Evolutionary conservation across 2,797 vertebrate species (phyloP).

Genomic region (Phoebastria nigripes): DNA sequence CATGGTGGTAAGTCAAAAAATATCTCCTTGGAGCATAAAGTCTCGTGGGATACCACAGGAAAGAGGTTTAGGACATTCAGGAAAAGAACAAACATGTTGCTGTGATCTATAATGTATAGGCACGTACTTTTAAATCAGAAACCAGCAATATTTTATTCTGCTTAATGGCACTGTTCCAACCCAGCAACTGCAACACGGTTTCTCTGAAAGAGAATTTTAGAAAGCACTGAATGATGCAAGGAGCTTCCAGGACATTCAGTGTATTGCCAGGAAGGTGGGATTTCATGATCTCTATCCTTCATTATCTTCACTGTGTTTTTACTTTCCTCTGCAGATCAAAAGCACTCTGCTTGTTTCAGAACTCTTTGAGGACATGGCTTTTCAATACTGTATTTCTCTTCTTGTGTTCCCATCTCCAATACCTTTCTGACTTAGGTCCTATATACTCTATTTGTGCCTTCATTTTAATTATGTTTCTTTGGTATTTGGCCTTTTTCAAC

Average conservation of each 20-base stretch:
- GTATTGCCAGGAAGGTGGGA: neutral
- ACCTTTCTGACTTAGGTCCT: neutral
- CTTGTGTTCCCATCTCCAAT: neutral
- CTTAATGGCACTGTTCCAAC: neutral
- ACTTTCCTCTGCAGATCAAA: neutral
- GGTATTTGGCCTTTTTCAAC: neutral
- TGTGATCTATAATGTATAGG: neutral
- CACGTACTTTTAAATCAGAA: neutral
- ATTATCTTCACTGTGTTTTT: neutral
- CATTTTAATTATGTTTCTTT: neutral
- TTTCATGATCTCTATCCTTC: neutral
- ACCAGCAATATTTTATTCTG: neutral
- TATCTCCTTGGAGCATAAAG: neutral
- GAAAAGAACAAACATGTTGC: neutral
- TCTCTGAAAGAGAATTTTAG: neutral
- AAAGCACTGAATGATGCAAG: neutral
- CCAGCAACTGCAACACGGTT: neutral
- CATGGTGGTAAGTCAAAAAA: conserved; percentile 83
- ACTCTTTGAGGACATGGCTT: neutral
- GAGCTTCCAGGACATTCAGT: neutral
- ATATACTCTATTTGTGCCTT: neutral
- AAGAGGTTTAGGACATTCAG: neutral
- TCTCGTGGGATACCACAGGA: neutral
- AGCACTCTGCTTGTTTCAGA: neutral
- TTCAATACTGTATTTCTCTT: neutral